These are phyloP conservation scores for Aethes cnicana DNA, from an alignment of 2,888 invertebrate species.

Conservation along the genomic window DNA sequence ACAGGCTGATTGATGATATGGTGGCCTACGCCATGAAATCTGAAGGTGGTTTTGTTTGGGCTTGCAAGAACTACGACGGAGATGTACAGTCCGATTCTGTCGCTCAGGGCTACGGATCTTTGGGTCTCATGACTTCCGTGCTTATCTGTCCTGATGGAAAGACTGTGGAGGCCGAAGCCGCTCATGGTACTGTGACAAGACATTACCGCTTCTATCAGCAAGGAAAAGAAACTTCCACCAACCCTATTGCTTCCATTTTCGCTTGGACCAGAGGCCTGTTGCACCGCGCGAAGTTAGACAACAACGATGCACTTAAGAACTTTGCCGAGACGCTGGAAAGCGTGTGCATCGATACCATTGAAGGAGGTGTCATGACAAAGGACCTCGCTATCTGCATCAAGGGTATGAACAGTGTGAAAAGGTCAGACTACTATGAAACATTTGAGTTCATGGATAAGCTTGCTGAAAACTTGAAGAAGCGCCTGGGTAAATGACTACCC, in stretches of 20 bases:
- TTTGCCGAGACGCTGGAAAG: slow-evolving; percentile 94
- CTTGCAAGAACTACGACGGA: slow-evolving; percentile 99
- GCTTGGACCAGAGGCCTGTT: slow-evolving; percentile 98
- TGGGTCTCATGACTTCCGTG: slow-evolving; percentile 99
- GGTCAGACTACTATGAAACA: slow-evolving; percentile 96
- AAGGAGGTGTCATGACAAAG: slow-evolving; percentile 97
- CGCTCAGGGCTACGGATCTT: slow-evolving; percentile 97
- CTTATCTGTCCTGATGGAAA: slow-evolving; percentile 98
- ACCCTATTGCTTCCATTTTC: slow-evolving; percentile 99
- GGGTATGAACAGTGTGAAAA: slow-evolving; percentile 90
- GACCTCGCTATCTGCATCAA: slow-evolving; percentile 99
- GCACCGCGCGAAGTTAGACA: slow-evolving; percentile 96
- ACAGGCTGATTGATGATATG: slow-evolving; percentile 99
- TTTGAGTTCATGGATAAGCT: slow-evolving; percentile 98
- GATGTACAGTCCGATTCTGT: slow-evolving; percentile 99
- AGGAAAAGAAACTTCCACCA: slow-evolving; percentile 99
- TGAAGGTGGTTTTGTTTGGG: slow-evolving; percentile 99
- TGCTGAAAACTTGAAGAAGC: slow-evolving; percentile 91
- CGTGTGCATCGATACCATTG: slow-evolving; percentile 97
- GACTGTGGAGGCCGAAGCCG: slow-evolving; percentile 98
- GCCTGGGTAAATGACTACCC: slow-evolving; percentile 80
- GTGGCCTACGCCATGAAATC: slow-evolving; percentile 99
- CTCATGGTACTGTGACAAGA: slow-evolving; percentile 97
- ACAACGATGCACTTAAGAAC: slow-evolving; percentile 87
- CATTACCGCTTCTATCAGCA: slow-evolving; percentile 94